phyloP scores from a whole-genome alignment of 2,113 vertebrate species.

The Trematocara nigrifrons region DNA sequence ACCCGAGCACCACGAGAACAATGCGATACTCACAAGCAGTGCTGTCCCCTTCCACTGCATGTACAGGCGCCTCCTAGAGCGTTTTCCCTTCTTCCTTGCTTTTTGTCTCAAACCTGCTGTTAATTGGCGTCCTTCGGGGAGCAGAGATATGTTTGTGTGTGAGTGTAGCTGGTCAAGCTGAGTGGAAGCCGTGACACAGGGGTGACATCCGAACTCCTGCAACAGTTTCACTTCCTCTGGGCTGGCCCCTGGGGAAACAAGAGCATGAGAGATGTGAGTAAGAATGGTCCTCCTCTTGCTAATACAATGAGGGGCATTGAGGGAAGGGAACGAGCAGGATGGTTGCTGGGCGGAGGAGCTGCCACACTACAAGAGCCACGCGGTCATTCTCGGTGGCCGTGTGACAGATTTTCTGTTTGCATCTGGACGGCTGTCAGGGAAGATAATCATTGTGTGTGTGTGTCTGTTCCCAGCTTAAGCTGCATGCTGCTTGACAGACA shows the following conservation, averaged over 20 bases:
- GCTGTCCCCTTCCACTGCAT: constrained; percentile 8
- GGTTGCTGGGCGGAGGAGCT: constrained; percentile 43
- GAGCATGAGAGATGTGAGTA: constrained; percentile 57
- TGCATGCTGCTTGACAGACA: not conserved
- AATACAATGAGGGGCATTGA: constrained; percentile 60
- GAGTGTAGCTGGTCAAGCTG: not conserved
- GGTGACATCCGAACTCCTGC: constrained; percentile 48
- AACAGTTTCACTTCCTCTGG: constrained; percentile 48
- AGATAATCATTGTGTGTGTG: not conserved
- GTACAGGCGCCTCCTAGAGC: constrained; percentile 14
- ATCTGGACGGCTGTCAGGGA: constrained; percentile 37
- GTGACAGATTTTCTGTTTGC: constrained; percentile 26
- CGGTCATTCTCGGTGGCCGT: constrained; percentile 7
- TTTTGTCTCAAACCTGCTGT: constrained; percentile 22
- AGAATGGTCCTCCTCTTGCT: constrained; percentile 65
- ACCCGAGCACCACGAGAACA: constrained; percentile 14
- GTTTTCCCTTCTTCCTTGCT: constrained; percentile 11
- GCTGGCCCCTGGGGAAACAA: constrained; percentile 63
- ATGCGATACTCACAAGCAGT: constrained; percentile 65
- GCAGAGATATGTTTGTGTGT: not conserved
- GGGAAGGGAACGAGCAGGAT: constrained; percentile 23
- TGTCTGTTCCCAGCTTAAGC: not conserved
- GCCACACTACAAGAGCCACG: constrained; percentile 13
- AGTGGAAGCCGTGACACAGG: constrained; percentile 3
- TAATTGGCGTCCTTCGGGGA: constrained; percentile 1